Conservation (phyloP, 2,888 invertebrate genomes). For the Mycogona germanica region DNA sequence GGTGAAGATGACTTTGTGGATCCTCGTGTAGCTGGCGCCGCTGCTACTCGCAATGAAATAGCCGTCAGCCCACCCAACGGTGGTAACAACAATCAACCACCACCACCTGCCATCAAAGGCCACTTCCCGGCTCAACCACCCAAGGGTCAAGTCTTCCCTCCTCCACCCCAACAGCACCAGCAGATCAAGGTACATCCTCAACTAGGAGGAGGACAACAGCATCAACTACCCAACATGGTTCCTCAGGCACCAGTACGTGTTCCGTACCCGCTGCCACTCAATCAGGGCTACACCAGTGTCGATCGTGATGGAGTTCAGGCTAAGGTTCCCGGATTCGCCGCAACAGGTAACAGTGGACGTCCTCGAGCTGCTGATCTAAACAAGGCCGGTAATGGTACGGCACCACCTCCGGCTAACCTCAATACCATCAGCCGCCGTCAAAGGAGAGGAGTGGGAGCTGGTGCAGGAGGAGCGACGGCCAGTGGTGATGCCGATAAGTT, state of each 20-base stretch:
- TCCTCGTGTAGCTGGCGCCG: constrained; percentile 20
- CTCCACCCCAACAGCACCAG: background rate
- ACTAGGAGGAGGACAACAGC: too few species aligned
- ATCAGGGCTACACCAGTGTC: constrained; percentile 17
- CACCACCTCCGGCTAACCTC: too few species aligned
- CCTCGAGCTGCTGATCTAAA: constrained; percentile 80
- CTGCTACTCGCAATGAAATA: constrained; percentile 26
- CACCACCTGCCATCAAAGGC: background rate
- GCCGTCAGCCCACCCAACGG: constrained; percentile 31
- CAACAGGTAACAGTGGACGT: constrained; percentile 42
- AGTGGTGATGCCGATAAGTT: background rate
- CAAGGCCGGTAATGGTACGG: constrained; percentile 41
- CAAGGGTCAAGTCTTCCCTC: background rate
- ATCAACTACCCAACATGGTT: background rate
- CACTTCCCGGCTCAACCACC: constrained; percentile 2
- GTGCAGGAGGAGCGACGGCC: background rate
- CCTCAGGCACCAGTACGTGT: constrained; percentile 4
- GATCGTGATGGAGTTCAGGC: constrained; percentile 20
- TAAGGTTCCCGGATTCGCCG: constrained; percentile 13
- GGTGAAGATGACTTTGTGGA: constrained; percentile 34
- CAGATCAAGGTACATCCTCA: background rate
- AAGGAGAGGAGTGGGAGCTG: constrained; percentile 28
- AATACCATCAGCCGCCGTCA: constrained; percentile 50
- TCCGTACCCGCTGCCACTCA: constrained; percentile 12
- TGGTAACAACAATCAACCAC: background rate